These are phyloP conservation scores for Oncorhynchus keta DNA, from an alignment of 2,113 vertebrate species.

Conservation along the genomic window DNA sequence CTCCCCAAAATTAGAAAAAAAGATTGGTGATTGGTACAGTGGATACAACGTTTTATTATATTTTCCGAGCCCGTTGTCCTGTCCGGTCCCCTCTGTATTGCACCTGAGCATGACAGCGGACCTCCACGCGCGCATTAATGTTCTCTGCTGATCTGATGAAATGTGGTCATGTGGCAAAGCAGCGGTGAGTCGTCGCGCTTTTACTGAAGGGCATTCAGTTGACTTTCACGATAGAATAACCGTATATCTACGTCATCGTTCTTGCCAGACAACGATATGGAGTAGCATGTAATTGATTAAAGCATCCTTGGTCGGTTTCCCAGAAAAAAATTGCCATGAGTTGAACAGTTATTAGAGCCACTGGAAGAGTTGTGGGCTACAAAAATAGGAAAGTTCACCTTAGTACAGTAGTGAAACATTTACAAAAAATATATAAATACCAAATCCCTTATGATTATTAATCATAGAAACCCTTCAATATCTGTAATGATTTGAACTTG, in stretches of 20 bases:
- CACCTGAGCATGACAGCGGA: not conserved
- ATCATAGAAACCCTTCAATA: too few species aligned
- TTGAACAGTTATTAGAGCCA: too few species aligned
- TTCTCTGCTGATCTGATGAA: constrained; percentile 23
- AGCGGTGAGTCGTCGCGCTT: not conserved
- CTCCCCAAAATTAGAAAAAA: not conserved
- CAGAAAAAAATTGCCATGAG: not conserved
- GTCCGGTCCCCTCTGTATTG: constrained; percentile 30
- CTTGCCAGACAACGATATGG: not conserved
- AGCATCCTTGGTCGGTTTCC: not conserved
- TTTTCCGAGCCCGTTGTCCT: constrained; percentile 16
- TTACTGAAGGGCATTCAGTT: not conserved
- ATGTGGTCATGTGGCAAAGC: constrained; percentile 42
- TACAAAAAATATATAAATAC: too few species aligned
- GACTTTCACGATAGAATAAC: constrained; percentile 5
- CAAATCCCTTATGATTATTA: too few species aligned
- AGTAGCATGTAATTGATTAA: not conserved
- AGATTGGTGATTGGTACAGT: not conserved
- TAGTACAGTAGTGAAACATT: too few species aligned
- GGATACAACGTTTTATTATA: not conserved
- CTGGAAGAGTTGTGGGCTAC: too few species aligned
- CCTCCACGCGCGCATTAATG: constrained; percentile 9
- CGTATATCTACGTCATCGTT: not conserved
- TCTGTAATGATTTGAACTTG: too few species aligned
- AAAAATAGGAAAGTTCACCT: too few species aligned